These are phyloP conservation scores for Melanostigma gelatinosum DNA, from an alignment of 2,113 vertebrate species.

Conservation along the genomic window DNA sequence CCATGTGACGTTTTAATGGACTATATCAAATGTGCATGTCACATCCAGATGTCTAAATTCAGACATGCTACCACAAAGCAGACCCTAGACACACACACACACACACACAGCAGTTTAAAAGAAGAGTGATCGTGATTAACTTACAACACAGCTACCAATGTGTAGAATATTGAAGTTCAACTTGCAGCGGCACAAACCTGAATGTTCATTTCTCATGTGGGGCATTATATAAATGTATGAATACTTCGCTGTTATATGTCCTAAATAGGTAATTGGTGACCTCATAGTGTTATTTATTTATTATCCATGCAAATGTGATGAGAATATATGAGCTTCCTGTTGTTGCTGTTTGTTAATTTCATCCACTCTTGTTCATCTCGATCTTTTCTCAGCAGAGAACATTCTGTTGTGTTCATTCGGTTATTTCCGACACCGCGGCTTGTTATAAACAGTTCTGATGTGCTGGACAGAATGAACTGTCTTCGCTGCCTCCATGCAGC, in stretches of 20 bases:
- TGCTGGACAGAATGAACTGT: conserved; percentile 23
- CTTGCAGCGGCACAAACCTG: background rate
- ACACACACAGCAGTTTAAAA: background rate
- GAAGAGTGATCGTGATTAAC: background rate
- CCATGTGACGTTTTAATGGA: conserved; percentile 39
- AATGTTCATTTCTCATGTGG: background rate
- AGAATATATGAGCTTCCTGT: background rate
- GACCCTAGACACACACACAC: background rate
- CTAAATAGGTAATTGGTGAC: background rate
- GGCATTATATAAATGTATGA: background rate
- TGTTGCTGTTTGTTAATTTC: background rate
- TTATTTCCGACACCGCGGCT: conserved; percentile 19
- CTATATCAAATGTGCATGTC: conserved; percentile 18
- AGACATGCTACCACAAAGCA: background rate
- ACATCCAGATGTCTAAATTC: conserved; percentile 34
- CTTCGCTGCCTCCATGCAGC: background rate
- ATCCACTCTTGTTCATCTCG: background rate
- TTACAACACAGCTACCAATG: no score
- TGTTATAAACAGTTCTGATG: conserved; percentile 41
- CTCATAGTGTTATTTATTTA: background rate
- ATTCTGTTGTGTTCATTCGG: conserved; percentile 15
- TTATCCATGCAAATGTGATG: background rate
- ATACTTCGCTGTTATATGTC: conserved; percentile 5
- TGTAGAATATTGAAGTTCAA: background rate
- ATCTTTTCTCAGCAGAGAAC: background rate